Conservation (phyloP, 2,113 vertebrate species). For the Mormoops blainvillei region DNA sequence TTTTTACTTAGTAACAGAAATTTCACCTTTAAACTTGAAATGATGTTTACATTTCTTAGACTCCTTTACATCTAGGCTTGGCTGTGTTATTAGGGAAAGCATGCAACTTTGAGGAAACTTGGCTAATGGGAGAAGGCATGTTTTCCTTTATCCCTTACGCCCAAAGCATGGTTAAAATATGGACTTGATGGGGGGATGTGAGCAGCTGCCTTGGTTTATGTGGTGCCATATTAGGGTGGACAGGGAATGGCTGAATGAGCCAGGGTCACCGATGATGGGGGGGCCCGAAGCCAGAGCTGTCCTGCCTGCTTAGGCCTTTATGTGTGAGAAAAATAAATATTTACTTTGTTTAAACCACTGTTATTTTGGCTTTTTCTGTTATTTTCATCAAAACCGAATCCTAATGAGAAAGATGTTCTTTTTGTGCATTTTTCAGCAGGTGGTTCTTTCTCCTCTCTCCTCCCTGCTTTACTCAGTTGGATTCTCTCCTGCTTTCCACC, state of each 20-base stretch:
- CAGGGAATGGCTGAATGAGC: not conserved
- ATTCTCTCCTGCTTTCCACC: not conserved
- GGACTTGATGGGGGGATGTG: not conserved
- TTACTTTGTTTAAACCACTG: not conserved
- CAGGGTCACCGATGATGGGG: fast-evolving
- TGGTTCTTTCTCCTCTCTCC: not conserved
- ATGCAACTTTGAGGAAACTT: not conserved
- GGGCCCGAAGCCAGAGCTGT: too few relatives aligned
- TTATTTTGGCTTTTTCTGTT: not conserved
- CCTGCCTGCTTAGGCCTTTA: not conserved
- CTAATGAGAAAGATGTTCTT: not conserved
- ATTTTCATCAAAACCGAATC: not conserved
- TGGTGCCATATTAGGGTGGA: fast-evolving
- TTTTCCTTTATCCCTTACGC: not conserved
- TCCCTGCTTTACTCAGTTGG: not conserved
- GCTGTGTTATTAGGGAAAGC: not conserved
- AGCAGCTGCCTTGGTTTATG: not conserved
- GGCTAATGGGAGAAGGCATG: not conserved
- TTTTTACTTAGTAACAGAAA: not conserved
- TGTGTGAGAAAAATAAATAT: not conserved
- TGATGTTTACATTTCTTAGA: not conserved
- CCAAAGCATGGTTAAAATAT: not conserved
- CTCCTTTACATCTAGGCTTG: not conserved
- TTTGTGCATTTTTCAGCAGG: not conserved
- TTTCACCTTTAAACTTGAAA: not conserved